Evolutionary conservation across 37 sponge, comb jelly and placozoan species (phyloP), one percentile per base, ranked within the genome.

Genomic region (Cliona cf. orientalis): DNA sequence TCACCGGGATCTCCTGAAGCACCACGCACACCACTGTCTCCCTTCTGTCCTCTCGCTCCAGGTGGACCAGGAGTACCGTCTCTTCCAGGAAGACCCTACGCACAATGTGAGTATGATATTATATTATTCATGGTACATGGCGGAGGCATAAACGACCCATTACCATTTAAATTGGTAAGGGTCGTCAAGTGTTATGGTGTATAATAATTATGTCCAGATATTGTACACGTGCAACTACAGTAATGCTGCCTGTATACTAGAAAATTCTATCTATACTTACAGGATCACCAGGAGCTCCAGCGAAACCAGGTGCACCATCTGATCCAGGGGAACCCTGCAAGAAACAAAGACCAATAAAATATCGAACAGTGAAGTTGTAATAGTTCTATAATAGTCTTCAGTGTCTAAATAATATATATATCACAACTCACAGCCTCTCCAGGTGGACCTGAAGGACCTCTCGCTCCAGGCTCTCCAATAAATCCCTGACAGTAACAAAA

Each of bases 261-360:
- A 29, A 9, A 4, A 59, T 59, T 25, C 11, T 59, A n/a, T 38
- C 7, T 25, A 28, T 62, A 68, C 90, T 68, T 66, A 89, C 90
- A 62, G 91, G 83, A 23, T 86, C 82, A n/a, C 91, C 91, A 58
- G 78, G 39, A 43, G 73, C 71, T 25, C 91, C 91, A 33, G 91
- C 77, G 42, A 76, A 61, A 11, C 90, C 90, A 41, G 90, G 79
- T 35, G 84, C 78, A 5, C 90, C 89, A 77, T 82, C 83, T 43
- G 66, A 28, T 14, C 89, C 89, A 34, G 89, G 73, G 9, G 76
- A 43, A 45, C 89, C 89, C 89, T 88, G 35, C 23, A 32, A 29
- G 40, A 22, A 70, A 1, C 29, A 7, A 78, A 57, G 28, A 33
- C 58, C 6, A 76, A 5, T 6, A 12, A 68, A 68, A 7, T 35